A percentile compares a stretch with the other conserved stretches of the same genome.
These are phyloP conservation scores for Megaptera novaeangliae DNA, from an alignment of 2,113 vertebrate species.

Conservation along the genomic window DNA sequence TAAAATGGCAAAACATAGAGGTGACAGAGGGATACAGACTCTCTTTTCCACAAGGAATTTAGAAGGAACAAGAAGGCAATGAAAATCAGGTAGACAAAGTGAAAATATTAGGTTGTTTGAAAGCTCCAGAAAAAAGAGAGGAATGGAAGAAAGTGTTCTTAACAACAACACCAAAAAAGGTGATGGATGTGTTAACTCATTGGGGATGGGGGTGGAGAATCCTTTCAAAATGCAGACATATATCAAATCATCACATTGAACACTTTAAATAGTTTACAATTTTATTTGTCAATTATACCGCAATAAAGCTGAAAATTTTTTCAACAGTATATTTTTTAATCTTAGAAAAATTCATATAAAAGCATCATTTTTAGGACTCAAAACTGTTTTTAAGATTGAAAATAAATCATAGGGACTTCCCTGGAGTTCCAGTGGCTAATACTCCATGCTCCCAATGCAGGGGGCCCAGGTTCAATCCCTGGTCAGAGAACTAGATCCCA, in stretches of 20 bases:
- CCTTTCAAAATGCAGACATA: not conserved
- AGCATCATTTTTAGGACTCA: not conserved
- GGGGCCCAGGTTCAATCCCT: too few species aligned
- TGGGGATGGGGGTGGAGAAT: not conserved
- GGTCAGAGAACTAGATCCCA: too few species aligned
- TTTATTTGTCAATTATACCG: not conserved
- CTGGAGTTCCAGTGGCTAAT: too few species aligned
- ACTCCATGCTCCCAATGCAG: too few species aligned
- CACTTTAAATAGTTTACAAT: not conserved
- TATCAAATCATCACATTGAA: not conserved
- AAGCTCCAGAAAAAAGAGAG: not conserved
- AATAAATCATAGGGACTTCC: too few species aligned
- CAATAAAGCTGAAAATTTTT: not conserved
- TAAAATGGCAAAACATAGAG: not conserved
- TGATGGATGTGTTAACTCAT: not conserved
- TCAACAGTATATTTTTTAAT: not conserved
- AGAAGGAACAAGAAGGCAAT: not conserved
- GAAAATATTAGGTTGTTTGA: not conserved
- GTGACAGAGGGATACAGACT: not conserved
- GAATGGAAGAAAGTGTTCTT: not conserved
- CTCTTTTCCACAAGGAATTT: not conserved
- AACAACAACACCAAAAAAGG: not conserved
- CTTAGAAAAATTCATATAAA: not conserved
- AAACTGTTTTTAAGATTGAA: not conserved
- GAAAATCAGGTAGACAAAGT: not conserved